Conservation (phyloP, 1,140 invertebrate species). For the Bombyx mandarina region DNA sequence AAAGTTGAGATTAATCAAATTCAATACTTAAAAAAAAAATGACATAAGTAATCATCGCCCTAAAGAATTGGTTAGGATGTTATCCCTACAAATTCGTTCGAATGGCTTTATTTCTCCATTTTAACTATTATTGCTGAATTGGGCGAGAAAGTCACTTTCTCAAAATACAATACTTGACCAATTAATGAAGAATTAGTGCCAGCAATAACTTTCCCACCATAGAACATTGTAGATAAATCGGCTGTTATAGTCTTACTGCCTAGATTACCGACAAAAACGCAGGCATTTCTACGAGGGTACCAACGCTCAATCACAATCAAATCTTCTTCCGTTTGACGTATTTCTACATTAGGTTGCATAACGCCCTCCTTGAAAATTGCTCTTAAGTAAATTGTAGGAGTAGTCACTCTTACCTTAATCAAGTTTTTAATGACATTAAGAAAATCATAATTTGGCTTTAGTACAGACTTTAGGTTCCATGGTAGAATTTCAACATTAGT, state of each 20-base stretch:
- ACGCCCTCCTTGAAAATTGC: conserved; percentile 75
- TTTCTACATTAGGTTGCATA: conserved; percentile 75
- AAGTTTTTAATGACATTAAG: conserved; percentile 71
- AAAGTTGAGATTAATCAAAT: too few species aligned
- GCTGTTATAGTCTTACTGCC: conserved; percentile 72
- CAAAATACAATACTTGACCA: conserved; percentile 77
- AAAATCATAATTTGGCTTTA: conserved; percentile 62
- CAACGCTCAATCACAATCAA: conserved; percentile 81
- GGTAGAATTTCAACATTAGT: conserved; percentile 53
- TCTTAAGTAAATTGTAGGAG: conserved; percentile 80
- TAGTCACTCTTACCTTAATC: conserved; percentile 70
- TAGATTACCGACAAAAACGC: conserved; percentile 80
- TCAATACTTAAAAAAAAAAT: neutral
- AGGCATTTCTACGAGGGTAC: conserved; percentile 82
- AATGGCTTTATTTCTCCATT: conserved; percentile 73
- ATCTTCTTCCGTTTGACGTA: conserved; percentile 75
- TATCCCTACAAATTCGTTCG: neutral
- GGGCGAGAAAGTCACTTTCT: conserved; percentile 73
- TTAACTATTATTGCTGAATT: conserved; percentile 77
- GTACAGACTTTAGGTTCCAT: conserved; percentile 72
- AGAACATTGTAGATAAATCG: conserved; percentile 81
- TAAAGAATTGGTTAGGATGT: neutral
- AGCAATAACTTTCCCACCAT: conserved; percentile 80
- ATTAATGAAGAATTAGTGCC: conserved; percentile 71
- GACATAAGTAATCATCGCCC: neutral